phyloP scores from a whole-genome alignment of 2,888 invertebrate genomes.

The Cataglyphis livida region DNA sequence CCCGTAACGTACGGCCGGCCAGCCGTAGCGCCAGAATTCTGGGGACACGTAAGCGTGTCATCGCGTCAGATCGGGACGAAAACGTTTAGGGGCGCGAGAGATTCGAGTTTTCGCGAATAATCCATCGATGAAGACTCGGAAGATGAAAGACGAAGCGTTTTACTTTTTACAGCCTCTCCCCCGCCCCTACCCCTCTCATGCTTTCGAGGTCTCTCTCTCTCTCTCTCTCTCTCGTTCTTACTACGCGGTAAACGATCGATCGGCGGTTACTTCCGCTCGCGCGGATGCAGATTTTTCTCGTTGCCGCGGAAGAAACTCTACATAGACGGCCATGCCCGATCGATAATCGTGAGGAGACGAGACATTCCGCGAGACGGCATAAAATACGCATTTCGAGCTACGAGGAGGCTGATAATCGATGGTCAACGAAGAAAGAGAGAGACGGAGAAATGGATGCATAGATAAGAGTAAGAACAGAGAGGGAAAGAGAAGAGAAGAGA shows the following conservation, averaged over 20 bases:
- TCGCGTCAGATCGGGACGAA: neutral
- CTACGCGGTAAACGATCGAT: slow-evolving; percentile 30
- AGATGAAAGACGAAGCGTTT: slow-evolving; percentile 5
- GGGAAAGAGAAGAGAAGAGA: slow-evolving; percentile 4
- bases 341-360: slow-evolving; percentile 38
- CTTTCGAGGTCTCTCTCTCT: neutral
- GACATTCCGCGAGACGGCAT: slow-evolving; percentile 18
- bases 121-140: neutral
- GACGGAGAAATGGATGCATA: too few species aligned
- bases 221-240: neutral
- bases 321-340: slow-evolving; percentile 28
- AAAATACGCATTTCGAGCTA: slow-evolving; percentile 21
- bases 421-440: neutral
- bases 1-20: slow-evolving; percentile 26
- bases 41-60: neutral
- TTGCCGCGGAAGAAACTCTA: slow-evolving; percentile 17
- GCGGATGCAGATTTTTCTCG: slow-evolving; percentile 39
- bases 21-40: neutral
- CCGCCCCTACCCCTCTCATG: neutral
- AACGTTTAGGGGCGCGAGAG: neutral
- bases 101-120: neutral
- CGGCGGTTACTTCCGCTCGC: slow-evolving; percentile 36
- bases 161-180: neutral
- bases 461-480: neutral
- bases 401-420: slow-evolving; percentile 25